Percentiles rank a stretch among this genome's conserved stretches.
Conservation (phyloP, 30 jellyfish, hydroid and myxozoan species). For the Mastigias papua region DNA sequence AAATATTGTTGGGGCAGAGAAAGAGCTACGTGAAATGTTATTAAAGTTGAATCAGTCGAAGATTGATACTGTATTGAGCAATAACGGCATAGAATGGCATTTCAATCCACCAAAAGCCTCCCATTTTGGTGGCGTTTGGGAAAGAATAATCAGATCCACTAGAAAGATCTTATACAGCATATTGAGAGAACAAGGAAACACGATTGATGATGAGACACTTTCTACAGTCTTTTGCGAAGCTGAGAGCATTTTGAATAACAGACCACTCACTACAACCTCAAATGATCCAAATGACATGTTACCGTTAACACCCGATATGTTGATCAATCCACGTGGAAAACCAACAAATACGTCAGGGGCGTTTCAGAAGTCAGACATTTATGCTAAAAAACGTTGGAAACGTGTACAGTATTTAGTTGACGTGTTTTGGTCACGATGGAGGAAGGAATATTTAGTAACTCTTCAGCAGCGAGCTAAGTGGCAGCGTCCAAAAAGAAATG, state of each 20-base stretch:
- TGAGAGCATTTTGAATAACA: slow-evolving; percentile 25
- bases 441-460: slow-evolving; percentile 19
- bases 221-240: slow-evolving; percentile 51
- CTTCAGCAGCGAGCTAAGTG: slow-evolving; percentile 43
- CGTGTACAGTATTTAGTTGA: slow-evolving; percentile 33
- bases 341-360: slow-evolving; percentile 1
- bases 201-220: slow-evolving; percentile 30
- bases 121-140: slow-evolving; percentile 77
- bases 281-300: slow-evolving; percentile 26
- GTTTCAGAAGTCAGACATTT: slow-evolving; percentile 29
- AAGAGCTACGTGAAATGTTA: slow-evolving; percentile 33
- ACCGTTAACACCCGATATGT: slow-evolving; percentile 36
- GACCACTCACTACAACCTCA: slow-evolving; percentile 48
- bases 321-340: slow-evolving; percentile 13
- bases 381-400: slow-evolving; percentile 47
- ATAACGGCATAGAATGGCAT: slow-evolving; percentile 26
- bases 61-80: neutral
- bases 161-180: slow-evolving; percentile 38
- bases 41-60: slow-evolving; percentile 12
- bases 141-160: slow-evolving; percentile 56
- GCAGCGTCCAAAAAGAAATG: slow-evolving; percentile 20
- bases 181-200: slow-evolving; percentile 20
- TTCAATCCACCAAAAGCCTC: slow-evolving; percentile 69
- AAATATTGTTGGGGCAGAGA: slow-evolving; percentile 56
- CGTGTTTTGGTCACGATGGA: slow-evolving; percentile 60